Evolutionary conservation across 1,140 invertebrate species (phyloP).

Genomic region (Camponotus pennsylvanicus): DNA sequence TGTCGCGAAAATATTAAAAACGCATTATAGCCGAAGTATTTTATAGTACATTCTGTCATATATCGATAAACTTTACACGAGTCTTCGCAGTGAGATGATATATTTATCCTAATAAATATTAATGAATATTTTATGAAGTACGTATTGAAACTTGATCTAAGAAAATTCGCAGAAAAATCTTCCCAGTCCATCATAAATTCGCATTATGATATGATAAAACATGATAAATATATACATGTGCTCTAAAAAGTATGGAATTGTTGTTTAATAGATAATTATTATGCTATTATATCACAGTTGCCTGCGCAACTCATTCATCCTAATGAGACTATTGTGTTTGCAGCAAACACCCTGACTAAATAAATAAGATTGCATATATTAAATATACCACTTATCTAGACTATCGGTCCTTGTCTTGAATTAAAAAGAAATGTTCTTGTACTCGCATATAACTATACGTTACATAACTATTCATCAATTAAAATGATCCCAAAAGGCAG

Average conservation of each 20-base stretch:
- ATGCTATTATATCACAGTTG: conserved; percentile 84
- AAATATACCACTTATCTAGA: conserved; percentile 73
- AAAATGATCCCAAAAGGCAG: conserved; percentile 59
- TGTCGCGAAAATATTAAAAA: conserved; percentile 22
- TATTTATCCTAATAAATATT: conserved; percentile 74
- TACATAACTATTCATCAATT: conserved; percentile 27
- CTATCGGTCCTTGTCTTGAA: conserved; percentile 54
- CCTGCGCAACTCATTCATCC: conserved; percentile 78
- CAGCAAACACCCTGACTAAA: conserved; percentile 66
- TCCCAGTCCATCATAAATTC: neutral
- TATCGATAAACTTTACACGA: conserved; percentile 31
- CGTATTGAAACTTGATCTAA: conserved; percentile 34
- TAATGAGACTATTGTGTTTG: conserved; percentile 67
- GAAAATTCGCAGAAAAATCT: conserved; percentile 21
- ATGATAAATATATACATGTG: conserved; percentile 58
- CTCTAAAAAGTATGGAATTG: conserved; percentile 63
- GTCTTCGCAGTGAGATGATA: conserved; percentile 29
- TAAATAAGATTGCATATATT: conserved; percentile 77
- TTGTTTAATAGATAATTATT: conserved; percentile 75
- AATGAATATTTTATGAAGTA: conserved; percentile 62
- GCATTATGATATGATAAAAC: conserved; percentile 27
- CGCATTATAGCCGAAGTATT: conserved; percentile 11
- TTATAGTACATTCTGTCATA: neutral
- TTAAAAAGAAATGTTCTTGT: conserved; percentile 24
- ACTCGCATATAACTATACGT: neutral